Conservation (phyloP, 2,113 vertebrate species). For the Prochilodus magdalenae region DNA sequence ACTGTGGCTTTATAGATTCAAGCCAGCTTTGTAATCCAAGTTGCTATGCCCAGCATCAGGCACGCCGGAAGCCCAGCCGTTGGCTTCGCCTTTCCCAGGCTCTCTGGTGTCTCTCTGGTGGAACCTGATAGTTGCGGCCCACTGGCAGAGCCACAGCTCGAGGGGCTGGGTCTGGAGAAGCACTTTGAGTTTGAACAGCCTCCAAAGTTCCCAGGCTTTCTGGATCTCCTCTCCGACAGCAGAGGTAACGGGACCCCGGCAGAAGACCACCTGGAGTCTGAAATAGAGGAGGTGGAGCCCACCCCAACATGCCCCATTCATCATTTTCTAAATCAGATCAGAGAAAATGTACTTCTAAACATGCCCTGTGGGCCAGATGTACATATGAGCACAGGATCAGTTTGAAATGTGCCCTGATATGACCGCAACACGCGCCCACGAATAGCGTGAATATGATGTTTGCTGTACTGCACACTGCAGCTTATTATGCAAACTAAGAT, state of each 20-base stretch:
- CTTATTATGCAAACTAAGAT: no score
- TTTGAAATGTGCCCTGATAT: no score
- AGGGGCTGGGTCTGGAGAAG: conserved; percentile 49
- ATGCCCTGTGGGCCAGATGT: not conserved
- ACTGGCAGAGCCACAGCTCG: conserved; percentile 1
- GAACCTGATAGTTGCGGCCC: conserved; percentile 53
- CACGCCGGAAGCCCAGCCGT: conserved; percentile 37
- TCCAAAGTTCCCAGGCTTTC: conserved; percentile 42
- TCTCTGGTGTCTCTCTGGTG: conserved; percentile 58
- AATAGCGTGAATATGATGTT: no score
- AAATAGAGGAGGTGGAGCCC: conserved; percentile 8
- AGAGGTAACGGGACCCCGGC: conserved; percentile 48
- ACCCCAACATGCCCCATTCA: not conserved
- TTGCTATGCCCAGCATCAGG: conserved; percentile 43
- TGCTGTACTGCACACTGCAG: no score
- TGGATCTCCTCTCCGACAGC: conserved; percentile 34
- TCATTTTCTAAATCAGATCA: not conserved
- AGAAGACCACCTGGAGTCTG: conserved; percentile 41
- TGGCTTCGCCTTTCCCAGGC: conserved; percentile 54
- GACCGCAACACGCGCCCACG: no score
- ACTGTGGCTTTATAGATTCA: conserved; percentile 27
- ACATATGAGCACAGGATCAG: no score
- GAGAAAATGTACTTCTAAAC: not conserved
- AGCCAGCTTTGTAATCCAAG: conserved; percentile 53
- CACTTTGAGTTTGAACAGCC: conserved; percentile 35